A percentile compares a stretch with the other conserved stretches of the same genome.
phyloP scores from a whole-genome alignment of 2,113 vertebrate genomes.

The Condylura cristata region DNA sequence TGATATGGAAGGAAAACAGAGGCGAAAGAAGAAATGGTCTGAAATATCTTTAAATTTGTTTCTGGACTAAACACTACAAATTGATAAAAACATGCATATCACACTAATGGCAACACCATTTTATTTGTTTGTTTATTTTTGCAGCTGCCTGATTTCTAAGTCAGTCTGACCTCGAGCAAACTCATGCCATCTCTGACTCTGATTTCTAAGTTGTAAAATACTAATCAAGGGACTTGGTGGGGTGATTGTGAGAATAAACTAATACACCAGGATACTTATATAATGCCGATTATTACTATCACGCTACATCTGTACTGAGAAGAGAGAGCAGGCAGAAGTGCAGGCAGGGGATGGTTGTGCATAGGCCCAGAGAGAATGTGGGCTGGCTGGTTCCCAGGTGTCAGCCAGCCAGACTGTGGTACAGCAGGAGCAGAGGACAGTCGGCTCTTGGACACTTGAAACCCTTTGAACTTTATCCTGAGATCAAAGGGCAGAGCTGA shows the following conservation, averaged over 20 bases:
- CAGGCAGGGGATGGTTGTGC: not conserved
- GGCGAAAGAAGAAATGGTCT: not conserved
- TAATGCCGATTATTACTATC: not conserved
- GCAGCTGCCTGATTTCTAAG: not conserved
- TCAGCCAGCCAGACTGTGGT: not conserved
- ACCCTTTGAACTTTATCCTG: conserved; percentile 42
- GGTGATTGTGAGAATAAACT: not conserved
- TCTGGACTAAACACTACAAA: not conserved
- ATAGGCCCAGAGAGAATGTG: not conserved
- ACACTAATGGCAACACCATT: not conserved
- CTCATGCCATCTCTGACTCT: not conserved
- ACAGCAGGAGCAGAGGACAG: not conserved
- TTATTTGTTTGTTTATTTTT: not conserved
- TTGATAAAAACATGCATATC: not conserved
- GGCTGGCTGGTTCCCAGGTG: not conserved
- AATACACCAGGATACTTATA: not conserved
- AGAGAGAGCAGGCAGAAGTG: not conserved
- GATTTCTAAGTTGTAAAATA: not conserved
- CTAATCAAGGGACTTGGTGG: not conserved
- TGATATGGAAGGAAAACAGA: not conserved
- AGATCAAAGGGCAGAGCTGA: conserved; percentile 34
- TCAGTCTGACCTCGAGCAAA: not conserved
- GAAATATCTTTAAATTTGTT: not conserved
- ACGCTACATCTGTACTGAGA: not conserved
- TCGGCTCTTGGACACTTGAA: not conserved